Evolutionary conservation across 2,113 vertebrate species (phyloP), one percentile per base, ranked within the genome.

Genomic region (Crotalus helleri): DNA sequence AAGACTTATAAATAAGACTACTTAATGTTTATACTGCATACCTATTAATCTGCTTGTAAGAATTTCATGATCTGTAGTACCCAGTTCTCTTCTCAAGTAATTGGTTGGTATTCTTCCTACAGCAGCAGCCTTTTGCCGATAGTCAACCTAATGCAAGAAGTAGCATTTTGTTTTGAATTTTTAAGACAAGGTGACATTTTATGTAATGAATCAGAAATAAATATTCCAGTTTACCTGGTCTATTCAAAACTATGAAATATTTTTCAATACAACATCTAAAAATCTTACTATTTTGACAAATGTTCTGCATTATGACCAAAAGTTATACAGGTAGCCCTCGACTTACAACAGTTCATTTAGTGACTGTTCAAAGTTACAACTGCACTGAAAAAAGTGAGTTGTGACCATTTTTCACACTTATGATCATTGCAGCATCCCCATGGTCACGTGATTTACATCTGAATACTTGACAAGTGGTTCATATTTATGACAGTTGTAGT

Each of bases 71-170:
- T 99, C 99, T 3, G 98, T 99, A 89, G 97, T 98, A 88, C 99
- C 98, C 49, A 99, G 96, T 94, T 99, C 99, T 96, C 99, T 98
- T 94, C 99, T 98, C 64, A 99, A 96, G 93, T 99, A 98, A 97
- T 99, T 99, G n/a, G 99, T 99, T 87, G 99, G 99, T 96, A 99
- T 99, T 95, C 99, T 98, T 95, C 99, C 99, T 29, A 99, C 99
- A 93, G 99, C 99, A 44, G 99, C 99, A 93, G 98, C 98, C 97
- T 99, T 99, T 97, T 99, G 99, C 88, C 98, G 98, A 96, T 99
- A 99, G 95, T 99, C 99, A 94, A 99, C 99, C 99, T 99, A 97
- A 96, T 53, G 85, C 2, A 95, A 86, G 6, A 95, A 88, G 51
- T 23, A 2, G 85, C 86, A 69, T 3, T 69, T 90, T 29, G 53